Conservation (phyloP, 2,797 vertebrate genomes). For the Alca torda region DNA sequence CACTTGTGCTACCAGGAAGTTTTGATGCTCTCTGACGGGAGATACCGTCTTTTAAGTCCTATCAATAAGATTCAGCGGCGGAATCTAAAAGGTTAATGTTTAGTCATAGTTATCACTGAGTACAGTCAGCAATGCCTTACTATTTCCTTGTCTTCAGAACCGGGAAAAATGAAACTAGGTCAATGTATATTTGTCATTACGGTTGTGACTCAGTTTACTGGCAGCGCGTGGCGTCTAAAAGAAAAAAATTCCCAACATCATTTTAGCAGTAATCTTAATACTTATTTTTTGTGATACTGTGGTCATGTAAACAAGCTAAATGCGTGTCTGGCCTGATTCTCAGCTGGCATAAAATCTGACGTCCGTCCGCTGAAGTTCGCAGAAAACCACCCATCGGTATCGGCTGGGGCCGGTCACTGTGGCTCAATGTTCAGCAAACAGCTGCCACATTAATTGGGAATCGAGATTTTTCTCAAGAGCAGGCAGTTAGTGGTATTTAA, state of each 20-base stretch:
- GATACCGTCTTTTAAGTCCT: background rate
- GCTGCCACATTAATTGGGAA: slow-evolving; percentile 46
- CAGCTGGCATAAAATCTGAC: slow-evolving; percentile 7
- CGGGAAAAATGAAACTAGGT: slow-evolving; percentile 60
- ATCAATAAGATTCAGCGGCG: background rate
- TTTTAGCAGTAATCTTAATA: background rate
- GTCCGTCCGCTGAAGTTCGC: background rate
- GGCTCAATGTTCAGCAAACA: slow-evolving; percentile 25
- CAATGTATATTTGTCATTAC: slow-evolving; percentile 41
- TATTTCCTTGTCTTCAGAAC: slow-evolving; percentile 45
- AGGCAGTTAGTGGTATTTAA: slow-evolving; percentile 58
- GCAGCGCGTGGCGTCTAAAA: background rate
- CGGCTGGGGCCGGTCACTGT: background rate
- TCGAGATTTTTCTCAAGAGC: slow-evolving; percentile 38
- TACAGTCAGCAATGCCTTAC: slow-evolving; percentile 34
- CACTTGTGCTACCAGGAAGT: background rate
- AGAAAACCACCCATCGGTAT: background rate
- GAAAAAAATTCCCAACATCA: slow-evolving; percentile 12
- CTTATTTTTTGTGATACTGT: background rate
- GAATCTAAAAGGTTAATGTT: slow-evolving; percentile 52
- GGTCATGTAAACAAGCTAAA: slow-evolving; percentile 17
- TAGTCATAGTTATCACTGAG: slow-evolving; percentile 48
- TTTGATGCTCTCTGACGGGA: background rate
- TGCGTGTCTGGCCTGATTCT: background rate
- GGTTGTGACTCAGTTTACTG: slow-evolving; percentile 66